Evolutionary conservation across 2,888 invertebrate species (phyloP).

Genomic region (Mesopsocus fuscifrons): DNA sequence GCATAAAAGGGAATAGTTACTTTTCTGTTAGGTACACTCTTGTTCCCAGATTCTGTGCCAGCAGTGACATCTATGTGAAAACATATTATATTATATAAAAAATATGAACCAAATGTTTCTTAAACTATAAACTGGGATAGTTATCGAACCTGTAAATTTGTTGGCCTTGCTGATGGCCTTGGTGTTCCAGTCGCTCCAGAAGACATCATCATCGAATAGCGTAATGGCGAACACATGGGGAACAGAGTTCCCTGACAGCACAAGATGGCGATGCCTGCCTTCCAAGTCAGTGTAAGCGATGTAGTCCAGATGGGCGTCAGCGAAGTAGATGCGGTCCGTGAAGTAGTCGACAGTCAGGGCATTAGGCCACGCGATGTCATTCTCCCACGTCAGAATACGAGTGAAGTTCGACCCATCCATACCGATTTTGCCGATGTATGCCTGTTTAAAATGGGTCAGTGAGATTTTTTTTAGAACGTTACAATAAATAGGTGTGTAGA

Average conservation of each 20-base stretch:
- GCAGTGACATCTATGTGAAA: too few relatives aligned
- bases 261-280: slow-evolving; percentile 69
- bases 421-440: slow-evolving; percentile 90
- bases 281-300: slow-evolving; percentile 89
- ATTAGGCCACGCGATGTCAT: slow-evolving; percentile 97
- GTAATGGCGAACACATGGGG: slow-evolving; percentile 93
- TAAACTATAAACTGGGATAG: too few relatives aligned
- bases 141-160: slow-evolving; percentile 56
- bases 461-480: too few relatives aligned
- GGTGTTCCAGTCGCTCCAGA: slow-evolving; percentile 98
- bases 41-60: too few relatives aligned
- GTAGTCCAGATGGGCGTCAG: slow-evolving; percentile 95
- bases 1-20: neutral
- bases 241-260: slow-evolving; percentile 54
- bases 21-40: too few relatives aligned
- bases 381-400: slow-evolving; percentile 73
- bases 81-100: too few relatives aligned
- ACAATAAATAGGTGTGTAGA: too few relatives aligned
- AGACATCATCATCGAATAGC: slow-evolving; percentile 81
- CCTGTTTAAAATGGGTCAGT: too few relatives aligned
- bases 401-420: slow-evolving; percentile 92
- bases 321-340: slow-evolving; percentile 89
- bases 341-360: slow-evolving; percentile 93
- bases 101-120: too few relatives aligned
- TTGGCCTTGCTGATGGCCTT: slow-evolving; percentile 81